Evolutionary conservation across 2,888 invertebrate species (phyloP), one percentile per base, ranked within the genome.

Genomic region (Ormyrus nitidulus): DNA sequence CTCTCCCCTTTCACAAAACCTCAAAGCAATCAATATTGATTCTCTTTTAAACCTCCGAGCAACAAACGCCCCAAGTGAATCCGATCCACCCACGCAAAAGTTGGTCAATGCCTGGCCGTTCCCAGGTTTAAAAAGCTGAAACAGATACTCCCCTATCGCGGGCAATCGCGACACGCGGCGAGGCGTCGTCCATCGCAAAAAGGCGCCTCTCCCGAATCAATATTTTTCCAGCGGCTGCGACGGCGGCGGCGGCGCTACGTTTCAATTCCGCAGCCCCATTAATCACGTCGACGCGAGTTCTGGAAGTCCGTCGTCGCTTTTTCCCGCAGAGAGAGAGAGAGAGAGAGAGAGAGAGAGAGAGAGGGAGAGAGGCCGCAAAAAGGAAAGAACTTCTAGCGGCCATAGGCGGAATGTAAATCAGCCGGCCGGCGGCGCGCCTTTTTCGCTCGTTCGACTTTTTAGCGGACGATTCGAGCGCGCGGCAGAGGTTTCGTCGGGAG

Each of bases 221-320:
- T 81, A 65, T 64, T 77, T 77, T 73, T 71, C 70, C 44, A 51
- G 51, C 10, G 56, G 54, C 58, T 65, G 13, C 13, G 13, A 0
- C 13, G 13, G 13, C 34, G 9, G 56, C 34, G 46, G n/a, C 44
- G 49, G 49, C 58, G 48, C 62, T 51, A 71, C 69, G 73, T 69
- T 79, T 81, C 77, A 77, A 83, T 83, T 77, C 64, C 62, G 9
- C 72, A 19, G 34, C 53, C 46, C 72, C 79, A 83, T 81, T 81
- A 81, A 83, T 83, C 79, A 82, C 77, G 71, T 68, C 68, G 64
- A 9, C 44, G 61, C 56, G 13, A 64, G 69, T 56, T 75, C 64
- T 64, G 51, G 2, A 73, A 75, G 56, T 65, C 46, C 19, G 6
- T 34, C 34, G 34, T 4, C 34, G 34, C 34, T 34, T 34, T 34